phyloP scores from a whole-genome alignment of 23 tunicate genomes.

The Clavelina lepadiformis region DNA sequence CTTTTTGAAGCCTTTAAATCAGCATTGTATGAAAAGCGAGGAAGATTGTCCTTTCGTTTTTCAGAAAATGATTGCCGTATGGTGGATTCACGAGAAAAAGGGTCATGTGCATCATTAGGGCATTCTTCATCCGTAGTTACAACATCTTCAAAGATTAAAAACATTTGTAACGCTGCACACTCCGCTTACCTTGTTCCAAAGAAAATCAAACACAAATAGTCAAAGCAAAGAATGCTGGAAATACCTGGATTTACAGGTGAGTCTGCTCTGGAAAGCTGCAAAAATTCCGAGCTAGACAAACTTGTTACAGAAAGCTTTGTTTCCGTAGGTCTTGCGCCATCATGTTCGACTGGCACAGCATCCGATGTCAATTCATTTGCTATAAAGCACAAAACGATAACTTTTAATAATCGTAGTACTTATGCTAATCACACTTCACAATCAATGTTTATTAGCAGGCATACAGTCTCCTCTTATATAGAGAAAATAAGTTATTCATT shows the following conservation, averaged over 20 bases:
- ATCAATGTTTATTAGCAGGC: no score
- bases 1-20: no score
- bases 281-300: not conserved
- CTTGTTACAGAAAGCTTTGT: not conserved
- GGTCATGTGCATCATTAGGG: slow-evolving; percentile 21
- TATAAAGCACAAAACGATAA: no score
- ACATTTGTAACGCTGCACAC: not conserved
- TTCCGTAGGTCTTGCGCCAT: no score
- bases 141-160: not conserved
- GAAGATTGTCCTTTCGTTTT: slow-evolving; percentile 43
- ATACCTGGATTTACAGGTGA: not conserved
- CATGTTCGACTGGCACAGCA: no score
- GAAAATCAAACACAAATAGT: not conserved
- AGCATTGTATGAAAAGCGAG: slow-evolving; percentile 11
- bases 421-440: no score
- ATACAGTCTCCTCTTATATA: no score
- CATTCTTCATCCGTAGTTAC: slow-evolving; percentile 1
- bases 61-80: slow-evolving; percentile 81
- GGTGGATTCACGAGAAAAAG: slow-evolving; percentile 68
- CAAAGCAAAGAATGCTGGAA: no score
- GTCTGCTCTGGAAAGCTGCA: not conserved
- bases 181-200: not conserved
- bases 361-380: no score
- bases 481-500: no score
- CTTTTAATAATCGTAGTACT: no score